Conservation (phyloP, 1,140 invertebrate species). For the Brachionus asplanchnoidis region DNA sequence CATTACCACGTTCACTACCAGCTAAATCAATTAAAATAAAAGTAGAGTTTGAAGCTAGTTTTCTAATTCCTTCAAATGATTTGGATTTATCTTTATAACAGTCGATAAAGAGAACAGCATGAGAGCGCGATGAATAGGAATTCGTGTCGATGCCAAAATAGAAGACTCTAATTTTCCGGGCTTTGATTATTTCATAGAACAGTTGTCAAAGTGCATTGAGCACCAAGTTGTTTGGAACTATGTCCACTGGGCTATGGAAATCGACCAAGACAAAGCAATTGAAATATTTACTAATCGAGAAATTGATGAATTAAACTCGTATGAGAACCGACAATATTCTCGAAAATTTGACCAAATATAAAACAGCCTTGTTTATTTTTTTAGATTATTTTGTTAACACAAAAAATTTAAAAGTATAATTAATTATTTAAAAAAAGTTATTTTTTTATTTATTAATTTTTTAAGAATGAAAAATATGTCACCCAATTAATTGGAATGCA, state of each 20-base stretch:
- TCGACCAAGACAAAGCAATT: constrained; percentile 4
- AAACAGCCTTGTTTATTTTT: constrained; percentile 7
- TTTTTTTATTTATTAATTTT: not conserved
- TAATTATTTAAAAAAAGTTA: too few species aligned
- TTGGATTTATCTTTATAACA: too few species aligned
- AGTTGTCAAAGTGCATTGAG: not conserved
- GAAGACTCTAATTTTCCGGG: constrained; percentile 3
- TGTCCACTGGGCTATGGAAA: constrained; percentile 29
- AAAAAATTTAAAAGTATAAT: not conserved
- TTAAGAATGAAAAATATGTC: constrained; percentile 18
- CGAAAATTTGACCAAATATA: constrained; percentile 19
- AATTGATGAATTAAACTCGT: constrained; percentile 1
- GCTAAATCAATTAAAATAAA: too few species aligned
- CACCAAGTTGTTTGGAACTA: constrained; percentile 15
- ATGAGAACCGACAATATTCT: not conserved
- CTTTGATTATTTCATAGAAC: constrained; percentile 1
- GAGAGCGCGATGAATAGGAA: too few species aligned
- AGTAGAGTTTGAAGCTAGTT: too few species aligned
- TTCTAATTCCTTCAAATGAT: too few species aligned
- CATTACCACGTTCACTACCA: too few species aligned
- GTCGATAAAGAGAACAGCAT: too few species aligned
- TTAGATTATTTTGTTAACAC: constrained; percentile 1
- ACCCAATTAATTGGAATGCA: constrained; percentile 15
- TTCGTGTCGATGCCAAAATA: not conserved
- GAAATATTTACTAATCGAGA: constrained; percentile 32